These are phyloP conservation scores for Muricea muricata DNA, from an alignment of 92 coral and sea anemone species.

Conservation along the genomic window DNA sequence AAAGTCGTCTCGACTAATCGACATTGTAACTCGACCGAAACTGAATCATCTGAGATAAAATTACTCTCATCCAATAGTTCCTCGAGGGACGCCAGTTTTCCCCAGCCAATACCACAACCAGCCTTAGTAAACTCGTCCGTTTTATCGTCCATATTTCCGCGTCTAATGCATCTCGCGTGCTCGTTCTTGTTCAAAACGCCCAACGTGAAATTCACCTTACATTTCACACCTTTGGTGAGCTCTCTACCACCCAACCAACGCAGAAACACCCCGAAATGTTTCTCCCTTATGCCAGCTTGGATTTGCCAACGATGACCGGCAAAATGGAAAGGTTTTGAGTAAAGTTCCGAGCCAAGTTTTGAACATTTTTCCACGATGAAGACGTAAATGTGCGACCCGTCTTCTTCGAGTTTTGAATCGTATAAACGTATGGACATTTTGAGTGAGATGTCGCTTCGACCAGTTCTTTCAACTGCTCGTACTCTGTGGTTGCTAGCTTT, in stretches of 20 bases:
- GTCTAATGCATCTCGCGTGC: conserved; percentile 73
- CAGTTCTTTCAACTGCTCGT: neutral
- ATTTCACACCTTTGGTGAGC: conserved; percentile 73
- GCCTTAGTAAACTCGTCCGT: conserved; percentile 83
- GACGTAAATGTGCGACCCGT: conserved; percentile 71
- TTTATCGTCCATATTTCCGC: conserved; percentile 76
- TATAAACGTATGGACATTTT: conserved; percentile 86
- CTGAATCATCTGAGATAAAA: conserved; percentile 76
- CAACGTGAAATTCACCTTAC: conserved; percentile 73
- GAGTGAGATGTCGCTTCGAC: neutral
- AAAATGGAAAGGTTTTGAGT: conserved; percentile 87
- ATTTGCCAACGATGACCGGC: conserved; percentile 92
- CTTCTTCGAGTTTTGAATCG: conserved; percentile 74
- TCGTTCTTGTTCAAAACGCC: conserved; percentile 63
- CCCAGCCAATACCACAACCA: conserved; percentile 94
- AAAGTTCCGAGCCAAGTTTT: conserved; percentile 70
- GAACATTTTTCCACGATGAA: conserved; percentile 87
- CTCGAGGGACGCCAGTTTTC: conserved; percentile 74
- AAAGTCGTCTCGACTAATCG: conserved; percentile 73
- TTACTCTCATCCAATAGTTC: conserved; percentile 74
- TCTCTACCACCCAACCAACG: conserved; percentile 95
- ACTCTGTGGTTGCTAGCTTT: neutral
- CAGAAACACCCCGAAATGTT: conserved; percentile 82
- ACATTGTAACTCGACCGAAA: conserved; percentile 81
- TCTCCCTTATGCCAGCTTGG: conserved; percentile 87